Base-by-base conservation (phyloP, 2,113 vertebrate genomes). In the Cygnus buccinator region DNA sequence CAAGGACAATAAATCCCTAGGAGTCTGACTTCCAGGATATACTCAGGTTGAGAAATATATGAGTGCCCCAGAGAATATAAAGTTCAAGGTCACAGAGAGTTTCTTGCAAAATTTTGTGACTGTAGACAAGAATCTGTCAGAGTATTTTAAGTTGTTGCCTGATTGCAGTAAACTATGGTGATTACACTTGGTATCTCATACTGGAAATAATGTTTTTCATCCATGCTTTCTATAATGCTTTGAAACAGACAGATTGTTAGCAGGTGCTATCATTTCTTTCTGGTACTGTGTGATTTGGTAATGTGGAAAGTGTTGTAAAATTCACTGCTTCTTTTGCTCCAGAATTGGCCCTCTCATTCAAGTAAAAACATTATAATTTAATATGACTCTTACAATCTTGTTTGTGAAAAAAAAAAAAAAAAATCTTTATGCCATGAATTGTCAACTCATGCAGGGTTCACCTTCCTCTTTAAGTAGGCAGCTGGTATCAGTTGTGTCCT, bases 11-110 rank as follows among this genome's bases (percentile, higher is more conserved):
- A 96, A 87, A 66, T 97, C 95, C 92, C 73, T 8, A 68, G 79
- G 92, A 91, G 33, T 50, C 75, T 87, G 92, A 94, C 92, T 96
- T 90, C 65, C 84, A 83, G 43, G 67, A 93, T 92, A 93, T 75
- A 71, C 13, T 82, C 43, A 94, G 48, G 78, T 95, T 35, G 2
- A 90, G 85, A 89, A 84, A 97, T 89, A 72, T 88, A 83, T 9
- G 19, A 86, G 31, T 8, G 5, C 78, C 37, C 26, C 20, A 61
- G 95, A 84, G 87, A 71, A 57, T 55, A 65, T 48, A 85, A 95
- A 93, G 85, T 93, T 97, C 85, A 86, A 87, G 96, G 85, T 83
- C 92, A 96, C 63, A 72, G 72, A 86, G 79, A 91, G 71, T 87
- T 80, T 88, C 73, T 63, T 82, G 83, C 75, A 93, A 85, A 89